Conservation (phyloP, 1,140 invertebrate genomes). For the Apis dorsata region DNA sequence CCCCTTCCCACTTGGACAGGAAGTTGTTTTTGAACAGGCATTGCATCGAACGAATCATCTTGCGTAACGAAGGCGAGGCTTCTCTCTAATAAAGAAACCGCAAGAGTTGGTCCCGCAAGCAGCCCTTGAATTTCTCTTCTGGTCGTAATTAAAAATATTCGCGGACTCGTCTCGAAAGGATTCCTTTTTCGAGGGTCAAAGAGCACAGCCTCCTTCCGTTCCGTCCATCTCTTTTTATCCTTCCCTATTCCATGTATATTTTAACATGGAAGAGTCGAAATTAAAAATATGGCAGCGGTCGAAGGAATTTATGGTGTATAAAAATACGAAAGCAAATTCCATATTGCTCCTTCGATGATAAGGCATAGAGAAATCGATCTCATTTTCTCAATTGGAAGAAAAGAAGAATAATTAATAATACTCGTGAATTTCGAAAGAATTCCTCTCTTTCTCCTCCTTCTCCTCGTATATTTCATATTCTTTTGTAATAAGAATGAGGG, state of each 20-base stretch:
- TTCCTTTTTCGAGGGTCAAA: slow-evolving; percentile 15
- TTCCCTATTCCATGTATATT: not conserved
- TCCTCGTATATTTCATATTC: not conserved
- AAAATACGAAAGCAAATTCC: too few species aligned
- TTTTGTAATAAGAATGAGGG: not conserved
- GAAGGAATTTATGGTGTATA: too few species aligned
- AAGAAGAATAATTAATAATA: too few species aligned
- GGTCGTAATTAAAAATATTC: slow-evolving; percentile 42
- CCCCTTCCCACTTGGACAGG: not conserved
- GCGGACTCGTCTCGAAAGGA: not conserved
- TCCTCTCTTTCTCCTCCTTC: not conserved
- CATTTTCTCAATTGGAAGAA: too few species aligned
- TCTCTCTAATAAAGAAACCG: slow-evolving; percentile 31
- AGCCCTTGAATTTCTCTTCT: slow-evolving; percentile 1
- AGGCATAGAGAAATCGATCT: too few species aligned
- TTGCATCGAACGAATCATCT: slow-evolving; percentile 35
- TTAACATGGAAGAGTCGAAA: too few species aligned
- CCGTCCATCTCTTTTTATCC: too few species aligned
- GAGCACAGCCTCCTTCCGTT: not conserved
- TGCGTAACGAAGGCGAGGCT: slow-evolving; percentile 29
- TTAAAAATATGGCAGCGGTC: too few species aligned
- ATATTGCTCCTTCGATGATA: too few species aligned
- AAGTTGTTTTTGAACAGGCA: slow-evolving; percentile 5
- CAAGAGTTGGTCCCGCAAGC: not conserved
- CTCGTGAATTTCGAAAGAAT: too few species aligned